Evolutionary conservation across 2,113 vertebrate genomes (phyloP).

Genomic region (Genyomyrus donnyi): DNA sequence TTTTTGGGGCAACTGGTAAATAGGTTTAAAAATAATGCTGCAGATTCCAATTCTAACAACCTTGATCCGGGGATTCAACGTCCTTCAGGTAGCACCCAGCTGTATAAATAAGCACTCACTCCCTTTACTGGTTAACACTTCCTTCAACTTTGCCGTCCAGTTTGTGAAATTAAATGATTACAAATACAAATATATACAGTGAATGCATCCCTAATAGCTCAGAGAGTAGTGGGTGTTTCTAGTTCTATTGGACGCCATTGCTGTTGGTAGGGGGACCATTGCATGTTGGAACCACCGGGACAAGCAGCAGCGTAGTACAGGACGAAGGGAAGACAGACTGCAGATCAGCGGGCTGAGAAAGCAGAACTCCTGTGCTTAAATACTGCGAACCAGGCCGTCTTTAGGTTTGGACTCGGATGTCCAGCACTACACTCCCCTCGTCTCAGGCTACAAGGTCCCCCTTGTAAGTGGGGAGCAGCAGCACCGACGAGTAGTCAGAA

Average conservation of each 20-base stretch:
- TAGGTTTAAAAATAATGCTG: neutral
- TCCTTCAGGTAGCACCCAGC: neutral
- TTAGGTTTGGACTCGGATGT: neutral
- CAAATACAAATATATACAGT: neutral
- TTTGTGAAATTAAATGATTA: neutral
- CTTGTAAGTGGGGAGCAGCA: neutral
- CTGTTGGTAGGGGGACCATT: neutral
- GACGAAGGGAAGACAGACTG: neutral
- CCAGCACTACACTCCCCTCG: neutral
- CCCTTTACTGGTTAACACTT: neutral
- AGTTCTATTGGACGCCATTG: neutral
- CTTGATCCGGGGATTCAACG: neutral
- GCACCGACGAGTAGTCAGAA: neutral
- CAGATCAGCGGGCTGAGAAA: neutral
- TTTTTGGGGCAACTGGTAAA: neutral
- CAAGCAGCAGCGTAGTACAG: neutral
- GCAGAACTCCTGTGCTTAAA: neutral
- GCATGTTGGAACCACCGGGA: neutral
- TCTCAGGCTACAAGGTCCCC: neutral
- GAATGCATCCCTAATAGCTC: neutral
- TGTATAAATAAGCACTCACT: neutral
- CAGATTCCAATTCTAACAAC: neutral
- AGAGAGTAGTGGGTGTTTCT: neutral
- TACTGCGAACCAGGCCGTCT: neutral
- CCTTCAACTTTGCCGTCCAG: neutral